phyloP scores from a whole-genome alignment of 2,113 vertebrate species.

The Catagonus wagneri region DNA sequence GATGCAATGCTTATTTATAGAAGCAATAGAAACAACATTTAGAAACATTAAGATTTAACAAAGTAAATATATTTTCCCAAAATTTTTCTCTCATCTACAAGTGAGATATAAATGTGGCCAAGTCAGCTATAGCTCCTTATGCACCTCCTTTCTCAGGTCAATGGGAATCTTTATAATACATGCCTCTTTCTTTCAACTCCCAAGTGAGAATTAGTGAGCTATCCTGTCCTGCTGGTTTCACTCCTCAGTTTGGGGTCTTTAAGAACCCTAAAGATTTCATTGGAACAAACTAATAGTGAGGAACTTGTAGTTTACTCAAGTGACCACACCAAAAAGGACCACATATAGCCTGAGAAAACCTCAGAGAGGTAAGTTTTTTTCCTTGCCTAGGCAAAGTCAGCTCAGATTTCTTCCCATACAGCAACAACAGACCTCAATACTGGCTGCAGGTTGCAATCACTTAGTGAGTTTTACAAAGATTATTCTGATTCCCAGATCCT shows the following conservation, averaged over 20 bases:
- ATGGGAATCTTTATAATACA: neutral
- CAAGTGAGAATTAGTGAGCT: neutral
- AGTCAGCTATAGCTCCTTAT: neutral
- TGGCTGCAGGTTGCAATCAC: neutral
- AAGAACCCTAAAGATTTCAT: neutral
- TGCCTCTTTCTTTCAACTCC: neutral
- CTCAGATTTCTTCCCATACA: neutral
- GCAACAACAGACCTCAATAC: neutral
- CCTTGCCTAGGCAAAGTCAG: neutral
- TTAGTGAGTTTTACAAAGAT: neutral
- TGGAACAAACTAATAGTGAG: neutral
- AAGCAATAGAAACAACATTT: neutral
- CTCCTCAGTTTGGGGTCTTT: neutral
- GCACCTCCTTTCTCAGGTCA: neutral
- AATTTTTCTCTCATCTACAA: neutral
- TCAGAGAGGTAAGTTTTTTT: neutral
- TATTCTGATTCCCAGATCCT: neutral
- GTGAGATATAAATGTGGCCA: neutral
- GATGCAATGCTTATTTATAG: neutral
- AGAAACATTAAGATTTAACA: neutral
- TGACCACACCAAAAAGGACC: neutral
- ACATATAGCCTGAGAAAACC: neutral
- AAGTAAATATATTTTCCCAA: neutral
- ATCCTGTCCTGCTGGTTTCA: neutral
- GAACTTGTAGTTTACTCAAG: neutral